A percentile compares a stretch with the other conserved stretches of the same genome.
Evolutionary conservation across 2,113 vertebrate species (phyloP).

Genomic region (Varanus komodoensis): DNA sequence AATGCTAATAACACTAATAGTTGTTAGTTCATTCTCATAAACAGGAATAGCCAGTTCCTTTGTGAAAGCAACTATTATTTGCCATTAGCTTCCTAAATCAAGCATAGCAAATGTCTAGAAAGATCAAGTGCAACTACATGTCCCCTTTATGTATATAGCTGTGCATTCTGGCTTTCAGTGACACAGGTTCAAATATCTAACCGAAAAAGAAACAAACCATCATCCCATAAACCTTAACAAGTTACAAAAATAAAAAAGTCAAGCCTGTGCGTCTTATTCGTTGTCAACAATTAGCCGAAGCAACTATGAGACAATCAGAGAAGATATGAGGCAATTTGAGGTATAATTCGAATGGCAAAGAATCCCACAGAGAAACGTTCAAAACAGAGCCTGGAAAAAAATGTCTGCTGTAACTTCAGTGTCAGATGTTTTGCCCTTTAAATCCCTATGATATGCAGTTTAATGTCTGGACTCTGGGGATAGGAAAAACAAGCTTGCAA

Average conservation of each 20-base stretch:
- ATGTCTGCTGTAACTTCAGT: background rate
- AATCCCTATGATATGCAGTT: background rate
- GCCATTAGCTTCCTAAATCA: conserved; percentile 41
- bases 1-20: conserved; percentile 49
- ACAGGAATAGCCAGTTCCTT: conserved; percentile 70
- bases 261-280: conserved; percentile 38
- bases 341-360: conserved; percentile 17
- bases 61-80: conserved; percentile 49
- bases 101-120: conserved; percentile 39
- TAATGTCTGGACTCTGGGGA: background rate
- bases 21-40: conserved; percentile 49
- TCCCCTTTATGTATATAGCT: background rate
- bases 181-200: conserved; percentile 6
- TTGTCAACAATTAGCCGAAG: conserved; percentile 50
- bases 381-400: background rate
- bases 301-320: conserved; percentile 59
- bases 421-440: background rate
- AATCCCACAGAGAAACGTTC: background rate
- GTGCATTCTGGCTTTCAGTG: conserved; percentile 1
- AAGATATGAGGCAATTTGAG: conserved; percentile 13
- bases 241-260: background rate
- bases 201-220: background rate
- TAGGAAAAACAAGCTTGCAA: conserved; percentile 11
- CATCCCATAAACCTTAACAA: background rate
- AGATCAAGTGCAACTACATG: conserved; percentile 28